These are phyloP conservation scores for Steinernema khuongi DNA, from an alignment of 1,140 invertebrate genomes.

Conservation along the genomic window DNA sequence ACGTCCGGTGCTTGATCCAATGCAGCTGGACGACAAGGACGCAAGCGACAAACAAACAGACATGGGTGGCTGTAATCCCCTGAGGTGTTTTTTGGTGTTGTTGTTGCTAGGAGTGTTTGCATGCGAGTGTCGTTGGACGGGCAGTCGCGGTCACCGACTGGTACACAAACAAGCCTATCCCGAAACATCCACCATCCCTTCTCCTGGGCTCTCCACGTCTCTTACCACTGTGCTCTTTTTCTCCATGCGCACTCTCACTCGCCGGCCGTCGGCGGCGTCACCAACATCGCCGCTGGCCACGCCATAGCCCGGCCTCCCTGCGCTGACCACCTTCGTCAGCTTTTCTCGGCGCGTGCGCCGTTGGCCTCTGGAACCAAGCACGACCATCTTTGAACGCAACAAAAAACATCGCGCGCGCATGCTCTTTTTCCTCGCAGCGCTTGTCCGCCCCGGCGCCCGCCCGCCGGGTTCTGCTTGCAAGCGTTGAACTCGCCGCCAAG, in stretches of 20 bases:
- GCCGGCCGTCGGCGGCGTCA: slow-evolving; percentile 11
- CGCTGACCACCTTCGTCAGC: slow-evolving; percentile 11
- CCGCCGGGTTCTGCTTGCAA: neutral
- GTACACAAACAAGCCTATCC: slow-evolving; percentile 16
- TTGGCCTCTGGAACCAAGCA: slow-evolving; percentile 16
- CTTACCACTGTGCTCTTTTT: neutral
- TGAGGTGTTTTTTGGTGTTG: slow-evolving; percentile 16
- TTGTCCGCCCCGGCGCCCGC: neutral
- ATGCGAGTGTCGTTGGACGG: slow-evolving; percentile 14
- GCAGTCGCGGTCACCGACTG: slow-evolving; percentile 15
- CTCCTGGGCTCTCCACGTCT: slow-evolving; percentile 9
- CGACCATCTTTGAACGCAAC: slow-evolving; percentile 15
- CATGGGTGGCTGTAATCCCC: slow-evolving; percentile 14
- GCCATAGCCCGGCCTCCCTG: neutral
- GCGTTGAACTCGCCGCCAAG: no score
- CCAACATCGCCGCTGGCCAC: slow-evolving; percentile 10
- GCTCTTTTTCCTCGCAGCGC: neutral
- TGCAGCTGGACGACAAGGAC: slow-evolving; percentile 6
- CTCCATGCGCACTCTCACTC: slow-evolving; percentile 11
- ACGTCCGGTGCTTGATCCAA: slow-evolving; percentile 2
- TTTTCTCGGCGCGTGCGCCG: neutral
- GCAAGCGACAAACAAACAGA: slow-evolving; percentile 14
- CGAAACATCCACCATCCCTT: slow-evolving; percentile 15
- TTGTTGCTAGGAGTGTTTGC: slow-evolving; percentile 16
- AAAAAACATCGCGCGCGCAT: slow-evolving; percentile 12